Evolutionary conservation across 2,113 vertebrate species (phyloP).

Genomic region (Gallinago undulata): DNA sequence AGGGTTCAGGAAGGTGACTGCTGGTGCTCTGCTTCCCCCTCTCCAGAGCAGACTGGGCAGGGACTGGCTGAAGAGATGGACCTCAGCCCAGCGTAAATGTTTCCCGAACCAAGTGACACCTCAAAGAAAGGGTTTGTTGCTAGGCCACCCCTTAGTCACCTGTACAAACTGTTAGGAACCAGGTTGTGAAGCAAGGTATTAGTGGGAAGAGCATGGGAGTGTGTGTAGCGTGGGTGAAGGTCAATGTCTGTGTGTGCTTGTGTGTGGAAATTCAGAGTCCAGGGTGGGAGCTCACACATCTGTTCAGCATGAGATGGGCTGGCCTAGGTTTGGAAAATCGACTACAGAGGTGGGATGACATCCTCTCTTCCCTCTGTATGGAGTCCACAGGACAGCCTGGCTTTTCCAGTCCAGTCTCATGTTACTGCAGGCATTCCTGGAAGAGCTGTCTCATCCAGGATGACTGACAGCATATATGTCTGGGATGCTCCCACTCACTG

Average conservation of each 20-base stretch:
- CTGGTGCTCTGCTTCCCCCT: background rate
- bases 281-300: background rate
- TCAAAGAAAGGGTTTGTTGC: background rate
- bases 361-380: background rate
- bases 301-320: background rate
- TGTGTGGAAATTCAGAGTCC: background rate
- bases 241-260: background rate
- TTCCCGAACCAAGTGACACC: background rate
- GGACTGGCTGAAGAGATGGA: background rate
- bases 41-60: background rate
- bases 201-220: fast-evolving
- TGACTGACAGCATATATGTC: background rate
- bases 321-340: background rate
- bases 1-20: background rate
- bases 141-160: background rate
- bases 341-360: background rate
- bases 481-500: background rate
- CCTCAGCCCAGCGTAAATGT: background rate
- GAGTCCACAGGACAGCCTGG: background rate
- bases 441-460: background rate
- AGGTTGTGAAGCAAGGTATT: background rate
- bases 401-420: background rate
- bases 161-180: background rate
- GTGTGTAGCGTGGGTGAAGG: background rate
- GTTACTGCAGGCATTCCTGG: background rate